Conservation (phyloP, 2,888 invertebrate genomes). For the Cataglyphis albicans region DNA sequence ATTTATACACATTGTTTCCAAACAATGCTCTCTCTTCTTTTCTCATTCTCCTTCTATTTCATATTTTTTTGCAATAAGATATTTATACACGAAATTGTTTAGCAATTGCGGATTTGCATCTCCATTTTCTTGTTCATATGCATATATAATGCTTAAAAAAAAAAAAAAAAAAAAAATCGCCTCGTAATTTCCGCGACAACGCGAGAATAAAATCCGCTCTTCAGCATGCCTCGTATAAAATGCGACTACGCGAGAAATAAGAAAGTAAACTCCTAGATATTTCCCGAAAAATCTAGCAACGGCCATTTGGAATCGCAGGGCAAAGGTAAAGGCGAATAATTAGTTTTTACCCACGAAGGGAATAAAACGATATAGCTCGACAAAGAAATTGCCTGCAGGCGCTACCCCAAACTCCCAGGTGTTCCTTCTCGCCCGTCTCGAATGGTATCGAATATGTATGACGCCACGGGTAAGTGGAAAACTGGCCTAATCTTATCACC, state of each 20-base stretch:
- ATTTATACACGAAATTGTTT: neutral
- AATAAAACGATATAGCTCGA: constrained; percentile 58
- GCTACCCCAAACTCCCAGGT: constrained; percentile 63
- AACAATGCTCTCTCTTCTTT: neutral
- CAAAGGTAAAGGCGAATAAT: constrained; percentile 53
- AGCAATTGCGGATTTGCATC: neutral
- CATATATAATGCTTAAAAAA: neutral
- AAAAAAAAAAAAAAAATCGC: neutral
- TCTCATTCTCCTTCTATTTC: neutral
- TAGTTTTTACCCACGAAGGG: constrained; percentile 54
- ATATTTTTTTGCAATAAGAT: neutral
- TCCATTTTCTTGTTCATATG: neutral
- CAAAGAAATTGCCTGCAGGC: constrained; percentile 60
- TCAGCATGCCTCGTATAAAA: neutral
- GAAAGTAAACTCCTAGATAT: constrained; percentile 18
- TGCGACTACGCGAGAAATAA: neutral
- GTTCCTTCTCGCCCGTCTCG: constrained; percentile 53
- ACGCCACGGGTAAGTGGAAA: constrained; percentile 62
- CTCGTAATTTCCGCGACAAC: neutral
- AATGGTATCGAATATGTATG: constrained; percentile 76
- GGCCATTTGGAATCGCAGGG: neutral
- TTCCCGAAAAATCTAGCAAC: constrained; percentile 37
- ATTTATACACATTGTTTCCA: neutral
- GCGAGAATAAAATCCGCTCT: neutral
- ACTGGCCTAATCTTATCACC: constrained; percentile 73